Evolutionary conservation across 2,113 vertebrate genomes (phyloP).

Genomic region (Smithornis capensis): DNA sequence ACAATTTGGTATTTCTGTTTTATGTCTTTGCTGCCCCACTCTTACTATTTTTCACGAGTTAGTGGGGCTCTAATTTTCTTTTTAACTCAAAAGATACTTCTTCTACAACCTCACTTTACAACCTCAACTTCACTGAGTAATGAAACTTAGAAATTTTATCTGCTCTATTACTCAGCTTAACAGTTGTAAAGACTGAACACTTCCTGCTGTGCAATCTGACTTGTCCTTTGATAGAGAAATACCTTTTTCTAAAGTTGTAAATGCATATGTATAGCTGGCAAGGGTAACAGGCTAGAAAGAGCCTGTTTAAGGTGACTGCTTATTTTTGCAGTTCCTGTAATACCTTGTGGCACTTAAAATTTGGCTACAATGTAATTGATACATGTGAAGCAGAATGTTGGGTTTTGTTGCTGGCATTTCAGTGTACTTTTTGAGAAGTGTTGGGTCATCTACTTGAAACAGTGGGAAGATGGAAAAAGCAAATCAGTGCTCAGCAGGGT

Average conservation of each 20-base stretch:
- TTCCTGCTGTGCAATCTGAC: background rate
- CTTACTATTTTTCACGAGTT: background rate
- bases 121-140: no score
- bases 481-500: background rate
- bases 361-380: background rate
- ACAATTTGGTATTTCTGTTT: background rate
- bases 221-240: constrained; percentile 2
- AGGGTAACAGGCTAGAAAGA: background rate
- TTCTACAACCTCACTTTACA: background rate
- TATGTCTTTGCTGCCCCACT: background rate
- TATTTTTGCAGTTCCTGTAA: background rate
- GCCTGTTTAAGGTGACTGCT: background rate
- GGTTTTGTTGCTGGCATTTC: background rate
- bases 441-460: background rate
- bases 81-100: background rate
- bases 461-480: background rate
- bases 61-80: background rate
- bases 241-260: background rate
- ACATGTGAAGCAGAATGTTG: background rate
- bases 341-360: background rate
- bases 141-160: background rate
- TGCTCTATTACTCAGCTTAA: background rate
- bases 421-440: background rate
- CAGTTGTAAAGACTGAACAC: background rate
- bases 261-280: background rate